Evolutionary conservation across 2,113 vertebrate genomes (phyloP).

Genomic region (Cepphus grylle): DNA sequence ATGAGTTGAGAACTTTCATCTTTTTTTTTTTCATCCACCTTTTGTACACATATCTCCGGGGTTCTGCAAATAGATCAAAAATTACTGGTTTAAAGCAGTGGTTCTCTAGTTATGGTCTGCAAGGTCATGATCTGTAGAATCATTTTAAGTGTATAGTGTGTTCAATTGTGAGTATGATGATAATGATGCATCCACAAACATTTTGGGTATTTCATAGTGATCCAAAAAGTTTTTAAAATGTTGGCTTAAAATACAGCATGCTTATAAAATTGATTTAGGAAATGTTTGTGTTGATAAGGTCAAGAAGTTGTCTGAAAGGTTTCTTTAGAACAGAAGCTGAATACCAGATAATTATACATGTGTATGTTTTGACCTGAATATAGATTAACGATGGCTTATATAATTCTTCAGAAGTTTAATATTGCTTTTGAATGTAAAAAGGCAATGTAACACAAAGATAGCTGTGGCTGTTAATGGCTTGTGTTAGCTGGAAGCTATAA

Average conservation of each 20-base stretch:
- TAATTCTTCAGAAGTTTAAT: slow-evolving; percentile 57
- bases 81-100: neutral
- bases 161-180: neutral
- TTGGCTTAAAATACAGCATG: neutral
- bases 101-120: neutral
- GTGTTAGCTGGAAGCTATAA: slow-evolving; percentile 89
- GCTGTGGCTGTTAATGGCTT: slow-evolving; percentile 82
- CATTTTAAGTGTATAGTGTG: neutral
- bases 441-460: slow-evolving; percentile 76
- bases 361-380: neutral
- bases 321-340: neutral
- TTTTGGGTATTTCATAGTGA: neutral
- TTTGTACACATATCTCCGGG: fast-evolving
- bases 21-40: neutral
- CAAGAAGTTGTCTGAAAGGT: neutral
- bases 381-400: slow-evolving; percentile 4
- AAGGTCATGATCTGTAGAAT: neutral
- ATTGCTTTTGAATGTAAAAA: slow-evolving; percentile 58
- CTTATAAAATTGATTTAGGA: neutral
- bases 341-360: neutral
- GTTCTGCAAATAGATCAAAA: neutral
- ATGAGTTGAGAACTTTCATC: neutral
- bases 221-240: neutral
- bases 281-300: neutral
- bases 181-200: neutral